Base-by-base conservation (phyloP, 1,140 invertebrate species). In the Brachionus sp. region DNA sequence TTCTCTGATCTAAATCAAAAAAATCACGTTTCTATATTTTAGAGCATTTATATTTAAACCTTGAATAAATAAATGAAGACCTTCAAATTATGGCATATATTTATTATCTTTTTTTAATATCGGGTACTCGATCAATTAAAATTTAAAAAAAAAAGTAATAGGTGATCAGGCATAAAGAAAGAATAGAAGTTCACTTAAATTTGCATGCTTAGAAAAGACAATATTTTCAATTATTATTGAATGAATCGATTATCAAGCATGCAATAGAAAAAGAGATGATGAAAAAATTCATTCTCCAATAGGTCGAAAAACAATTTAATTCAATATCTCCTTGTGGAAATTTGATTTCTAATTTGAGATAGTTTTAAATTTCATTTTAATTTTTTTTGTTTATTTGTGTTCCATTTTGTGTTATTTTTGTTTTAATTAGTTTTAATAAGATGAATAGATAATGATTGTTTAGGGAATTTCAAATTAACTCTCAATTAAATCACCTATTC, bases 261-360 rank as follows among this genome's bases (percentile, higher is more conserved):
- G 66, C 66, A 42, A 70, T 70, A 37, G 10, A 5, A n/a, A 39
- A 39, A 70, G 37, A 37, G n/a, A 57, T 6, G 23, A 12, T n/a
- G 16, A 70, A n/a, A 70, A 70, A 70, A 70, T 39, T 70, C 37
- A 70, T 70, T 70, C 66, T 70, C 66, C 66, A 70, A 70, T 70
- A 39, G 35, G 37, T 70, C 66, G 29, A 37, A 70, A 57, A 70
- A 70, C 35, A 70, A 70, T 70, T 66, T 70, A 70, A 70, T 70
- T 70, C 37, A 70, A 70, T 70, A 70, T 70, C 66, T 70, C 66
- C 66, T 70, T 70, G 66, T 70, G 66, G 66, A 70, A 70, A 70
- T 70, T 70, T 70, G 66, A 70, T 70, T 70, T 70, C 66, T 70
- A 70, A 33, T 39, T 19, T 16, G 13, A 70, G 66, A 70, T 70